phyloP scores from a whole-genome alignment of 2,113 vertebrate species.

The Menura novaehollandiae region DNA sequence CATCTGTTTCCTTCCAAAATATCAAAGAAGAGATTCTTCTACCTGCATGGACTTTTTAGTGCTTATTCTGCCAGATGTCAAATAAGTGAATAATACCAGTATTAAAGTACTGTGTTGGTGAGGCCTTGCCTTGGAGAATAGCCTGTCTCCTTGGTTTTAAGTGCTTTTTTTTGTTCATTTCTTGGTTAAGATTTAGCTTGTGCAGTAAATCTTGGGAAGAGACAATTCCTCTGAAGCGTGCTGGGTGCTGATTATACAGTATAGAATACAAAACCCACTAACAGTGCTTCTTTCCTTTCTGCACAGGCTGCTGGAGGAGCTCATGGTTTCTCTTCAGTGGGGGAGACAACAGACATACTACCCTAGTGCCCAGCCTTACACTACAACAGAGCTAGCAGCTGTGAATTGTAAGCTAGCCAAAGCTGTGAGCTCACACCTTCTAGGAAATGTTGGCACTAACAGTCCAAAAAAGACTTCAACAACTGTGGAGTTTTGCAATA shows the following conservation, averaged over 20 bases:
- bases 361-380: conserved; percentile 83
- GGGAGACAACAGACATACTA: conserved; percentile 90
- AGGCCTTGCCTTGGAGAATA: background rate
- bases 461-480: conserved; percentile 66
- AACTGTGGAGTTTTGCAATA: conserved; percentile 81
- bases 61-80: background rate
- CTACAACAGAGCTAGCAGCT: conserved; percentile 85
- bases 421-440: conserved; percentile 86
- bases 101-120: background rate
- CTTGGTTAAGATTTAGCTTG: background rate
- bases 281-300: background rate
- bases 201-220: background rate
- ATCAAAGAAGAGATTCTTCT: background rate
- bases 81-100: background rate
- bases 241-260: background rate
- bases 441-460: conserved; percentile 77
- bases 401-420: conserved; percentile 86
- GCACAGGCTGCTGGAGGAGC: conserved; percentile 87
- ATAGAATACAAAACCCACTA: background rate
- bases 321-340: conserved; percentile 93
- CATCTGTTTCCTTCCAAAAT: background rate
- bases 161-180: background rate
- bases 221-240: background rate
- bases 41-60: background rate
- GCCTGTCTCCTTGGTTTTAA: background rate